Base-by-base conservation (phyloP, 2,888 invertebrate genomes). In the Pseudococcus longispinus region DNA sequence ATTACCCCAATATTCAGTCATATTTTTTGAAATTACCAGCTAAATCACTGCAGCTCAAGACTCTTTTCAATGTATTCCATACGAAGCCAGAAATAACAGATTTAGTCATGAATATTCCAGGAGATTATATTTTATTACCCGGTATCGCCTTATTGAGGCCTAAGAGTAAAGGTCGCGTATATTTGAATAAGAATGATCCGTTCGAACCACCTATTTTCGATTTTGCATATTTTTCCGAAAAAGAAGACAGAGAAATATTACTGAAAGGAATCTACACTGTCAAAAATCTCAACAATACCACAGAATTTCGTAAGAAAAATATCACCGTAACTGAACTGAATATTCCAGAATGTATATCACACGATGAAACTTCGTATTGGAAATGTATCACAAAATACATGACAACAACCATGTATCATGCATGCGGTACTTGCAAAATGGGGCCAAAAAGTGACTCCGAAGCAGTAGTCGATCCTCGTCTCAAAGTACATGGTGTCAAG, bases 361-460 rank as follows among this genome's bases (percentile, higher is more conserved):
- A 20, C 0, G 20, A 42, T 23, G 42, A 42, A 20, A 20, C 8
- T 11, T 46, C 15, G 26, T 86, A 74, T 8, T 86, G 86, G 86
- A 29, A 29, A n/a, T 86, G 86, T 26, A 51, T 86, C 4, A 77
- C 20, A 5, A 46, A 70, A 32, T 80, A 86, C 20, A 86, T 86
- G 86, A 44, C 86, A 6, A 23, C 80, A 15, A 86, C 86, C 2
- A 32, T 44, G 42, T 80, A 77, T 32, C 86, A 86, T 20, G 77
- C 20, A 13, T 18, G 26, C n/a, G 86, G 86, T 32, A 86, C 80
- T 29, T 86, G 86, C 29, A 77, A 77, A 51, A 86, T 86, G 86
- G 86, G 86, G 29, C 80, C 86, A n/a, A 55, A 55, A 32, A 46
- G 29, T 13, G 86, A 86, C 55, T 20, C 86, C 9, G 26, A 42